Evolutionary conservation across 2,888 invertebrate species (phyloP).

Genomic region (Cerastis rubricosa): DNA sequence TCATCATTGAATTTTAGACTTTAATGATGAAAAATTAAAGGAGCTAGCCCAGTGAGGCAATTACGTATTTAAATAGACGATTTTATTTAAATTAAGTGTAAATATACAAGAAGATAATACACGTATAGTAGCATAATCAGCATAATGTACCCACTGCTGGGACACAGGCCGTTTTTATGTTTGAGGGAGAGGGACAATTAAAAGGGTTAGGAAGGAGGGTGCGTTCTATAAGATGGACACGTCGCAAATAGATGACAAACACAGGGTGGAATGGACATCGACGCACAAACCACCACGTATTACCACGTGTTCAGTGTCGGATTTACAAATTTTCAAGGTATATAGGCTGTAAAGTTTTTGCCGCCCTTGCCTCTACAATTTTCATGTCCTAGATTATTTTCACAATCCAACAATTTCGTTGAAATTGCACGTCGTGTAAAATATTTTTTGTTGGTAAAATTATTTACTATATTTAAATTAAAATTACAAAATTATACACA

Average conservation of each 20-base stretch:
- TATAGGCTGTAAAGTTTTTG: too few relatives aligned
- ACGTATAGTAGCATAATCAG: neutral
- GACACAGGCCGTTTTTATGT: neutral
- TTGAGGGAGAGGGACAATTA: neutral
- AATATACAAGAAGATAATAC: conserved; percentile 18
- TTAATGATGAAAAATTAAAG: neutral
- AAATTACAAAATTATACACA: too few relatives aligned
- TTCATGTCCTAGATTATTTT: too few relatives aligned
- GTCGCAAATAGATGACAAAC: neutral
- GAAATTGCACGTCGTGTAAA: too few relatives aligned
- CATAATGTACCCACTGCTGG: neutral
- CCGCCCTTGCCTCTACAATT: too few relatives aligned
- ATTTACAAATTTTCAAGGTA: too few relatives aligned
- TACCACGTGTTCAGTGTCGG: too few relatives aligned
- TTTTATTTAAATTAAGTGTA: conserved; percentile 23
- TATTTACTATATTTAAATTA: too few relatives aligned
- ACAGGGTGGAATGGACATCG: neutral
- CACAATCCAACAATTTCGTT: too few relatives aligned
- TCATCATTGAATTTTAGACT: neutral
- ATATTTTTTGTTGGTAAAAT: too few relatives aligned
- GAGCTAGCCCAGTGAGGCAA: conserved; percentile 8
- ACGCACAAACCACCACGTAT: too few relatives aligned
- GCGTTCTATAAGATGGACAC: neutral
- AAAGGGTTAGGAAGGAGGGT: neutral
- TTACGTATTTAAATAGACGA: neutral